Conservation (phyloP, 2,113 vertebrate genomes). For the Esox niger region DNA sequence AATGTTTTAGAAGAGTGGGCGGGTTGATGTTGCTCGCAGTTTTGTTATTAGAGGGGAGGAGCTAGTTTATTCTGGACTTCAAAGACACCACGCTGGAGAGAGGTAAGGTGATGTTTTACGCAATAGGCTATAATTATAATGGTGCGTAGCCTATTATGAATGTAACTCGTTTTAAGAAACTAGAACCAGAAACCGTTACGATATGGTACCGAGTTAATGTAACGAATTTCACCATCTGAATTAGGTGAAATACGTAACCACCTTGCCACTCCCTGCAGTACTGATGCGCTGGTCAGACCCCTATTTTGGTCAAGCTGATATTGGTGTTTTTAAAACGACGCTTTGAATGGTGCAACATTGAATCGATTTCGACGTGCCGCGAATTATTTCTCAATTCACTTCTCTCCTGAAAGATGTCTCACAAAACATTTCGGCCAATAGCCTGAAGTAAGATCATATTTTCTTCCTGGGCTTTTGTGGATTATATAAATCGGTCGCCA, state of each 20-base stretch:
- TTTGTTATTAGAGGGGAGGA: constrained; percentile 71
- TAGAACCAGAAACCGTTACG: too few species aligned
- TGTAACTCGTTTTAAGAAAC: neutral
- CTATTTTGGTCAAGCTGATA: constrained; percentile 38
- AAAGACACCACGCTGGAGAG: constrained; percentile 53
- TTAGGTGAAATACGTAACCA: constrained; percentile 40
- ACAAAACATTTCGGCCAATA: neutral
- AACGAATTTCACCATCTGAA: neutral
- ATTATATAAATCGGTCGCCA: neutral
- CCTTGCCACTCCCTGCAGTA: constrained; percentile 78
- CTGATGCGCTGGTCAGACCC: constrained; percentile 56
- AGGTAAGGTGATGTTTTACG: constrained; percentile 69
- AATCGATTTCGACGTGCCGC: neutral
- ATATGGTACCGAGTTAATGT: too few species aligned
- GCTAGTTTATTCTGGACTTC: constrained; percentile 64
- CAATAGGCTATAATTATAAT: constrained; percentile 46
- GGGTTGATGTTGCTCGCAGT: constrained; percentile 50
- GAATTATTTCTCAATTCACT: neutral
- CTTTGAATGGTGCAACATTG: constrained; percentile 1
- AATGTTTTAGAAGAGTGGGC: constrained; percentile 44
- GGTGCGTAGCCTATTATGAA: constrained; percentile 27
- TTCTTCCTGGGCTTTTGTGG: neutral
- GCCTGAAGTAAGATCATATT: neutral
- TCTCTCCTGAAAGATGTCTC: neutral
- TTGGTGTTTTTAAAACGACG: neutral